phyloP scores from a whole-genome alignment of 2,797 vertebrate species.

The Mus spretus region DNA sequence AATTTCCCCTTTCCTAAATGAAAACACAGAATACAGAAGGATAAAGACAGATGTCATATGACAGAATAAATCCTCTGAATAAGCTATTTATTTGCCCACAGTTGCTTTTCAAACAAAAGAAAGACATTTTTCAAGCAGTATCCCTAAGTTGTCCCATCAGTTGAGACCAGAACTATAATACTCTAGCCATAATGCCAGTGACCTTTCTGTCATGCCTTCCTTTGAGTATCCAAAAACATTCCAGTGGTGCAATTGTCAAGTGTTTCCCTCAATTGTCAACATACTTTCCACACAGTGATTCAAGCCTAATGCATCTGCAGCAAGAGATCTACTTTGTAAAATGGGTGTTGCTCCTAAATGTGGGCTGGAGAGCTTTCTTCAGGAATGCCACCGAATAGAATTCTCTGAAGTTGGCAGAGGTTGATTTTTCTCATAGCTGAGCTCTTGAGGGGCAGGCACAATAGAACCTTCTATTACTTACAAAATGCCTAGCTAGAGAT shows the following conservation, averaged over 20 bases:
- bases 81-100: conserved; percentile 31
- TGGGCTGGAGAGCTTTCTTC: not conserved
- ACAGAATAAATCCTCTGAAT: not conserved
- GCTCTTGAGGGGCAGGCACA: not conserved
- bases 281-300: conserved; percentile 37
- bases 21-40: conserved; percentile 34
- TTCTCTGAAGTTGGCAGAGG: conserved; percentile 13
- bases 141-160: not conserved
- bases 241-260: conserved; percentile 18
- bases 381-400: not conserved
- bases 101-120: conserved; percentile 24
- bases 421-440: conserved; percentile 7
- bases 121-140: not conserved
- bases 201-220: not conserved
- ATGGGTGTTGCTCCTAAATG: not conserved
- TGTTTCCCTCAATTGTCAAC: not conserved
- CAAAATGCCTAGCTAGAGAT: not conserved
- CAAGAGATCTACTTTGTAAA: conserved; percentile 38
- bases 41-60: not conserved
- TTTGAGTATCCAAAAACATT: not conserved
- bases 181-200: not conserved
- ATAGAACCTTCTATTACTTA: not conserved
- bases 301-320: not conserved
- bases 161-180: not conserved
- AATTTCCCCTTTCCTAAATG: not conserved